A percentile compares a stretch with the other conserved stretches of the same genome.
These are phyloP conservation scores for Xyliphius kryptos DNA, from an alignment of 2,113 vertebrate species.

Conservation along the genomic window DNA sequence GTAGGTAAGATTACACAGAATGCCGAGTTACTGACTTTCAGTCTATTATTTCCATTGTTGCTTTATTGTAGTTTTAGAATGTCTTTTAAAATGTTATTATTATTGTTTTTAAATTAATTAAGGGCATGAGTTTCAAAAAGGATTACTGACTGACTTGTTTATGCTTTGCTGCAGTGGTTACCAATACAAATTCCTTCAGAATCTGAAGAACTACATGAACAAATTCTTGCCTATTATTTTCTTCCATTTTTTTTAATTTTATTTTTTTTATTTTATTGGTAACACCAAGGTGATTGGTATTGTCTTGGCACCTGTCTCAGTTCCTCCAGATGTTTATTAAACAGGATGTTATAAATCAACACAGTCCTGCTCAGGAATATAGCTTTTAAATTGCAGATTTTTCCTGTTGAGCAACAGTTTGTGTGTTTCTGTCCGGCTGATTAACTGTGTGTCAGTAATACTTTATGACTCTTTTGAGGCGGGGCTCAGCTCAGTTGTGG, in stretches of 20 bases:
- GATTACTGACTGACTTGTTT: no score
- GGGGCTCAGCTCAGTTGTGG: conserved; percentile 11
- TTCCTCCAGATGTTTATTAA: conserved; percentile 26
- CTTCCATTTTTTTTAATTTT: no score
- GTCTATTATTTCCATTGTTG: no score
- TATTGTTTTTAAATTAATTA: no score
- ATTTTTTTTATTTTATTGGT: conserved; percentile 33
- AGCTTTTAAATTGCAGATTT: conserved; percentile 19
- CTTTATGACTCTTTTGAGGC: conserved; percentile 1
- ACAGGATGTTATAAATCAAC: conserved; percentile 37
- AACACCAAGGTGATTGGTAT: conserved; percentile 13
- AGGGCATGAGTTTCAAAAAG: no score
- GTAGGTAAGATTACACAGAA: conserved; percentile 27
- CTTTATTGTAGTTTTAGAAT: no score
- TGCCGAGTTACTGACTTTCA: not conserved
- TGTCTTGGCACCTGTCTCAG: conserved; percentile 15
- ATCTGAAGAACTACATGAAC: no score
- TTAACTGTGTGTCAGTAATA: conserved; percentile 15
- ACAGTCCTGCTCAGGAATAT: not conserved
- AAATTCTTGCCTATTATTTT: conserved; percentile 6
- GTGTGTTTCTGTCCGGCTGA: conserved; percentile 25
- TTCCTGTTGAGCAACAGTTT: conserved; percentile 30
- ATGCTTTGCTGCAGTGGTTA: no score
- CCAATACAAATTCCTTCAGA: no score
- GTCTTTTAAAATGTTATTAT: no score